Percentiles rank a stretch among this genome's conserved stretches.
Evolutionary conservation across 2,888 invertebrate species (phyloP).

Genomic region (Leuctra nigra): DNA sequence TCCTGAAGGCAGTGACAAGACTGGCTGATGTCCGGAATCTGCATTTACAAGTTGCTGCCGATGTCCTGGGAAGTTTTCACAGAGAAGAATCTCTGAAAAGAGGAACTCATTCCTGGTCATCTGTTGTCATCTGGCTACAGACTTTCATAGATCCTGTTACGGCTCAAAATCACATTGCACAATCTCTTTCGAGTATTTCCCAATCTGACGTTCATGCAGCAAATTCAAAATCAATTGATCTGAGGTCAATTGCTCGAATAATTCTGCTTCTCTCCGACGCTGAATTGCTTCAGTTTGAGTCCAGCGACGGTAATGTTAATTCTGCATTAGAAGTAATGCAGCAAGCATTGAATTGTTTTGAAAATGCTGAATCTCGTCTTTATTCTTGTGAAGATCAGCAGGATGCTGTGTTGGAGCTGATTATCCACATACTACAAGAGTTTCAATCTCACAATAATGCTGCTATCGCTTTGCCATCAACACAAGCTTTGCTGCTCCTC

Average conservation of each 20-base stretch:
- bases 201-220: neutral
- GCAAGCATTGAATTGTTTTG: neutral
- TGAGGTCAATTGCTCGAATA: neutral
- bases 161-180: neutral
- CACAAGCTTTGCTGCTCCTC: neutral
- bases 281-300: neutral
- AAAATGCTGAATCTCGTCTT: neutral
- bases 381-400: neutral
- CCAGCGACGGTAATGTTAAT: neutral
- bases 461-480: no score
- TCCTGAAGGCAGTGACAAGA: neutral
- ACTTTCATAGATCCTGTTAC: constrained; percentile 15
- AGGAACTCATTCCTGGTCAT: constrained; percentile 31
- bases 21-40: neutral
- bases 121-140: constrained; percentile 30
- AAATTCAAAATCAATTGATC: neutral
- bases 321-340: neutral
- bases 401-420: neutral
- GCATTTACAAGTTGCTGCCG: neutral
- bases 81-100: constrained; percentile 30
- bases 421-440: neutral
- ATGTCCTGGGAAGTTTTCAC: constrained; percentile 33
- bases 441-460: no score
- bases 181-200: neutral
- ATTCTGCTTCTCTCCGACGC: neutral